Base-by-base conservation (phyloP, 2,888 invertebrate species). In the Copidosoma aretas region DNA sequence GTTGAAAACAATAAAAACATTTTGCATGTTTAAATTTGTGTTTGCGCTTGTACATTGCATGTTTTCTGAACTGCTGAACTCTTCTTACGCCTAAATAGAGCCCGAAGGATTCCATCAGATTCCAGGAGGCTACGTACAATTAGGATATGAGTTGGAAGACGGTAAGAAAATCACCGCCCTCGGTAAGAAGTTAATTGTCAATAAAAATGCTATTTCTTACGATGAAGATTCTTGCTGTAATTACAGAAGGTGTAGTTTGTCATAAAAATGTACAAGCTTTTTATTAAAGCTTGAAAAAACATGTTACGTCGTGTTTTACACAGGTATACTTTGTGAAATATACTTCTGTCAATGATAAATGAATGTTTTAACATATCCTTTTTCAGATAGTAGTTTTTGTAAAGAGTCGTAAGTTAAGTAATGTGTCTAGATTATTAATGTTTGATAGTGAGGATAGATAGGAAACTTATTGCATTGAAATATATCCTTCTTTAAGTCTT, bases 101-200 rank as follows among this genome's bases (percentile, higher is more conserved):
- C 71, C 73, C 68, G 79, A 80, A 68, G 75, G 74, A 66, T 76
- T 71, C 58, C 75, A 75, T 22, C 74, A 65, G 66, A 68, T 73
- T 52, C 71, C 67, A 22, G 74, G 73, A 39, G 77, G 77, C 64
- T 79, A 81, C 74, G 71, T 74, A 64, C 78, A 77, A 67, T 77
- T 77, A 53, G 76, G 73, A 53, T 65, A 59, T 67, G 76, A 78
- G 60, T 24, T 72, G 58, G 79, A 82, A 76, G 81, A 81, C 75
- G 82, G 82, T 82, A 82, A 83, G 82, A 76, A 71, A 67, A 68
- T 65, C 67, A 70, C 56, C 73, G 62, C 60, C 72, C 68, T 53
- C 70, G 73, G 68, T 77, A 75, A 76, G 73, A 74, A 67, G 68
- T 64, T 71, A 70, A 68, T 72, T 52, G 39, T 14, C 19, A 46